Evolutionary conservation across 1,140 invertebrate species (phyloP).

Genomic region (Oryzaephilus surinamensis): DNA sequence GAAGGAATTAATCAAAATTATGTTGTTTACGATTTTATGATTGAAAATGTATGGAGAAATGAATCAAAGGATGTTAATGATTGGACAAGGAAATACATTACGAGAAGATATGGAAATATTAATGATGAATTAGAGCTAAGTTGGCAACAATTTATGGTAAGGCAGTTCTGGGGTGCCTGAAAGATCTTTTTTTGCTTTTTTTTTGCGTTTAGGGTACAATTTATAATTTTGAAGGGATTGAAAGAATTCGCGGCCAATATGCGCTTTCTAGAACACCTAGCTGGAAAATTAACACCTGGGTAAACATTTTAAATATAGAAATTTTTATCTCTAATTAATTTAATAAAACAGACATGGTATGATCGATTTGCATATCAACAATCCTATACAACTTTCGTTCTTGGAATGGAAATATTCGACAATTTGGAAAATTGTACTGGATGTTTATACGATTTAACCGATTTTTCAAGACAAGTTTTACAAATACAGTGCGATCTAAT

Average conservation of each 20-base stretch:
- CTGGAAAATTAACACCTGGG: slow-evolving; percentile 48
- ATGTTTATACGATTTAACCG: slow-evolving; percentile 69
- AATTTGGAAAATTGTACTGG: slow-evolving; percentile 35
- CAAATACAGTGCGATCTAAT: slow-evolving; percentile 58
- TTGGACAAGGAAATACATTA: slow-evolving; percentile 53
- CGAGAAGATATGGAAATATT: too few relatives aligned
- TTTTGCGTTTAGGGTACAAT: slow-evolving; percentile 46
- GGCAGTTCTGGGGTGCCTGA: too few relatives aligned
- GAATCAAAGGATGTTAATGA: slow-evolving; percentile 49
- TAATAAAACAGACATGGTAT: slow-evolving; percentile 60
- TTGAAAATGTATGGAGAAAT: slow-evolving; percentile 65
- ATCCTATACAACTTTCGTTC: slow-evolving; percentile 31
- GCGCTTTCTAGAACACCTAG: slow-evolving; percentile 57
- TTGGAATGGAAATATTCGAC: slow-evolving; percentile 33
- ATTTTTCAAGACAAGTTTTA: slow-evolving; percentile 71
- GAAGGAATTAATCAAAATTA: slow-evolving; percentile 95
- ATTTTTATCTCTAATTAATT: background rate
- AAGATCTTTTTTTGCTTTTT: background rate
- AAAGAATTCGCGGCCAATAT: slow-evolving; percentile 62
- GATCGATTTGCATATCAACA: too few relatives aligned
- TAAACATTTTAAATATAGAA: slow-evolving; percentile 28
- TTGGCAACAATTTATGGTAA: too few relatives aligned
- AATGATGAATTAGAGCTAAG: too few relatives aligned
- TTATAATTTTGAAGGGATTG: slow-evolving; percentile 54
- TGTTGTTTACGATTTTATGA: slow-evolving; percentile 81